Percentiles rank a stretch among this genome's conserved stretches.
phyloP scores from a whole-genome alignment of 1,140 invertebrate genomes.

The Drosophila lacertosa region DNA sequence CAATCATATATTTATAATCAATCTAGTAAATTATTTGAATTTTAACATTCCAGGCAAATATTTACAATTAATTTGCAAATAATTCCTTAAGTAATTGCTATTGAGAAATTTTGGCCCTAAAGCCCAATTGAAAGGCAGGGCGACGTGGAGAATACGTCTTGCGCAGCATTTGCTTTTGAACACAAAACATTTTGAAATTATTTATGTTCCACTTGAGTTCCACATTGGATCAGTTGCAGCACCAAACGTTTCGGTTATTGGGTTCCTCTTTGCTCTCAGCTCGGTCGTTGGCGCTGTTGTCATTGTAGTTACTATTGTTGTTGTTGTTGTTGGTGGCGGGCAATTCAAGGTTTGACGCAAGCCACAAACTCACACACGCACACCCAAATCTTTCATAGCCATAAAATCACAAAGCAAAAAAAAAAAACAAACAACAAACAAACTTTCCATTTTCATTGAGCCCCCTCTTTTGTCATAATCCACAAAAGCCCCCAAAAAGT shows the following conservation, averaged over 20 bases:
- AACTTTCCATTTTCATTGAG: slow-evolving; percentile 31
- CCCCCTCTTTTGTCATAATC: background rate
- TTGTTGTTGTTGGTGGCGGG: slow-evolving; percentile 65
- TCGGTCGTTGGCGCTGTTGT: background rate
- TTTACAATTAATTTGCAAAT: too few relatives aligned
- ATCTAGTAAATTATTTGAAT: too few relatives aligned
- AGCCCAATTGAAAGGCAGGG: too few relatives aligned
- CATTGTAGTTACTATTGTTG: slow-evolving; percentile 3
- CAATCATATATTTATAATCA: too few relatives aligned
- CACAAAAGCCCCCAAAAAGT: slow-evolving; percentile 7
- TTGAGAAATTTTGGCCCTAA: too few relatives aligned
- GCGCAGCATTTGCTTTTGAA: slow-evolving; percentile 14
- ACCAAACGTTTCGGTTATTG: slow-evolving; percentile 1
- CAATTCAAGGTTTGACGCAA: slow-evolving; percentile 77
- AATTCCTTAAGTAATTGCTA: too few relatives aligned
- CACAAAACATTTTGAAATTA: slow-evolving; percentile 18
- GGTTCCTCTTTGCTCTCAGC: slow-evolving; percentile 13
- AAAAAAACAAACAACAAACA: too few relatives aligned
- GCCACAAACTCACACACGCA: slow-evolving; percentile 30
- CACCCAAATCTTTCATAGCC: background rate
- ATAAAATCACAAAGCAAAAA: slow-evolving; percentile 19
- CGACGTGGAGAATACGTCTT: too few relatives aligned
- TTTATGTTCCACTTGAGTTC: slow-evolving; percentile 27
- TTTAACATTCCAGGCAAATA: too few relatives aligned
- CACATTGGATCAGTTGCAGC: slow-evolving; percentile 20